Evolutionary conservation across 2,888 invertebrate genomes (phyloP), one percentile per base, ranked within the genome.

Genomic region (Trachelus tabidus): DNA sequence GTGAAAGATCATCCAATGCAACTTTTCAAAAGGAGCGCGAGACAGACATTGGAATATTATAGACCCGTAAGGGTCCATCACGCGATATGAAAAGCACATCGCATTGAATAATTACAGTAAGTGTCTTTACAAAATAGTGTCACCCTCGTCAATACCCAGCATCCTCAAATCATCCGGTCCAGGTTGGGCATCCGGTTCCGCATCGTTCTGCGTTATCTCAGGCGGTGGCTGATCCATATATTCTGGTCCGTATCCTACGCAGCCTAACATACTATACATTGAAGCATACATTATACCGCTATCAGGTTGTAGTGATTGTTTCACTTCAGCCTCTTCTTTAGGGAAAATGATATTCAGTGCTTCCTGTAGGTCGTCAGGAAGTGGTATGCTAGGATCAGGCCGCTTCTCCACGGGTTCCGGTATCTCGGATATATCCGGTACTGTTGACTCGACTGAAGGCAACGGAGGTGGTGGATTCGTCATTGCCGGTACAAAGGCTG

Each of bases 61-160:
- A 23, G 23, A 23, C 15, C 40, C 15, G 23, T 15, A 23, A 56
- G 23, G 23, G 40, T 23, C 40, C 40, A 23, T 23, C 40, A 23
- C 40, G 40, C 40, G 9, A 56, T 56, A 56, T 6, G 23, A 56
- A 56, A 56, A 56, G 40, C 40, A 56, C 6, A 56, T 56, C 40
- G 23, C 23, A 23, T 23, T 56, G 40, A 56, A 56, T 56, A 56
- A 23, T 56, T 56, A 9, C 23, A 23, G 15, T 40, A 40, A 69
- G n/a, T 74, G 34, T n/a, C 68, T 86, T 87, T 89, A 91, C 78
- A 91, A 87, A 80, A 91, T 91, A 9, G 91, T 91, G 89, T 97
- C 97, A 56, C 95, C 95, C 11, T 95, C 96, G 88, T 97, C 97
- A 76, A 97, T 97, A 1, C 97, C 97, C 76, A 97, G 92, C 95